Evolutionary conservation across 1,140 invertebrate genomes (phyloP), one percentile per base, ranked within the genome.

Genomic region (Maniola jurtina): DNA sequence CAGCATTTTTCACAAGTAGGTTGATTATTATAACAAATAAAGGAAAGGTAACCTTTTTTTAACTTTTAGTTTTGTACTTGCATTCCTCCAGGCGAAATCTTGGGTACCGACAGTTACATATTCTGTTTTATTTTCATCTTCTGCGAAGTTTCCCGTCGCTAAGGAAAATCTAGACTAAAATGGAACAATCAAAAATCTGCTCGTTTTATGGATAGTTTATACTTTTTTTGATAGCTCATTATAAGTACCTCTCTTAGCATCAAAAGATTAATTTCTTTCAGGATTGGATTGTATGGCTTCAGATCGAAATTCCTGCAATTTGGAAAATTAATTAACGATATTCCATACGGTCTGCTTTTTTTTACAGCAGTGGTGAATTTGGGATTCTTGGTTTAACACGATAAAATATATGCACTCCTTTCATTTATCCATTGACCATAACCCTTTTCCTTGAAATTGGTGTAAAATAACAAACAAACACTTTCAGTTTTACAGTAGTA

Each of bases 251-350:
- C 70, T 67, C 59, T 65, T 54, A 70, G 50, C 59, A 66, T 73
- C 42, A 75, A 47, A 7, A 35, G 33, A 40, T 59, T 72, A 10
- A 80, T 15, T 54, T 84, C 76, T 64, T 75, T 82, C 48, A 68
- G n/a, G 47, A 71, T 69, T 15, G 86, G 83, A 16, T 84, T 70
- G 63, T 89, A 89, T 6, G 77, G 48, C 54, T 75, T 79, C 50
- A 86, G 71, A 56, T 86, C 61, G 61, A 86, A 88, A 64, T 86
- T 73, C 52, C 86, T 89, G 68, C 65, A 79, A 75, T 34, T 34
- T 16, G 16, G 6, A 1, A n/a, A 48, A 14, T 48, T 11, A 40
- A 40, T n/a, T n/a, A n/a, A n/a, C n/a, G n/a, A n/a, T n/a, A n/a
- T n/a, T n/a, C n/a, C n/a, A n/a, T n/a, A n/a, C n/a, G n/a, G n/a